Evolutionary conservation across 2,113 vertebrate species (phyloP), one percentile per base, ranked within the genome.

Genomic region (Mesitornis unicolor): DNA sequence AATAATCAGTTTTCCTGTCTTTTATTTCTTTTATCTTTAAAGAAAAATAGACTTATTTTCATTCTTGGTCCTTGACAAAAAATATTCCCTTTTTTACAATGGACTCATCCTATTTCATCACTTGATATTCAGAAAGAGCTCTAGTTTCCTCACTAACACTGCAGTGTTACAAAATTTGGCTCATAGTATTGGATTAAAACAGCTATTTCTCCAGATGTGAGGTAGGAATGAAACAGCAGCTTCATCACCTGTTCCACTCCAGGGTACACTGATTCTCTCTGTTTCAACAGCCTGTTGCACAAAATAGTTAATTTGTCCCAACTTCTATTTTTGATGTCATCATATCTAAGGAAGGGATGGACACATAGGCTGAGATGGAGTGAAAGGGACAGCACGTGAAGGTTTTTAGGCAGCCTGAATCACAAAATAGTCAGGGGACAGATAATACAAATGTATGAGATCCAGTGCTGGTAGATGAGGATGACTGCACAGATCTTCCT

Each of bases 221-320:
- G 43, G 47, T 0, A 45, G 74, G 35, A 63, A n/a, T 16, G 42
- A 93, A 90, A 73, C 11, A 78, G 28, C 24, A 86, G 3, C 35
- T 47, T 75, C 33, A 74, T 13, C 20, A 45, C 7, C 7, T 0
- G 0, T 77, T 35, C 12, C 20, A 48, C 11, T 2, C 9, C 15
- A 16, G 9, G 26, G 10, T 48, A 78, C 47, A 51, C 11, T 25
- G 29, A 80, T 9, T 13, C 4, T 73, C 20, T 78, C 24, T 79
- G 2, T 51, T 31, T 14, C 3, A 3, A 63, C 15, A 77, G 33
- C 19, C 9, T 67, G 4, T 56, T 85, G 11, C 16, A 71, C 21
- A 50, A 73, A 78, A 40, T 4, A 25, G 1, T 69, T 69, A 0
- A 42, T 83, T 83, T 40, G 7, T 22, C 59, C 25, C 2, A 7